Percentiles rank a stretch among this genome's conserved stretches.
These are phyloP conservation scores for Seira musarum DNA, from an alignment of 2,888 invertebrate species.

Conservation along the genomic window DNA sequence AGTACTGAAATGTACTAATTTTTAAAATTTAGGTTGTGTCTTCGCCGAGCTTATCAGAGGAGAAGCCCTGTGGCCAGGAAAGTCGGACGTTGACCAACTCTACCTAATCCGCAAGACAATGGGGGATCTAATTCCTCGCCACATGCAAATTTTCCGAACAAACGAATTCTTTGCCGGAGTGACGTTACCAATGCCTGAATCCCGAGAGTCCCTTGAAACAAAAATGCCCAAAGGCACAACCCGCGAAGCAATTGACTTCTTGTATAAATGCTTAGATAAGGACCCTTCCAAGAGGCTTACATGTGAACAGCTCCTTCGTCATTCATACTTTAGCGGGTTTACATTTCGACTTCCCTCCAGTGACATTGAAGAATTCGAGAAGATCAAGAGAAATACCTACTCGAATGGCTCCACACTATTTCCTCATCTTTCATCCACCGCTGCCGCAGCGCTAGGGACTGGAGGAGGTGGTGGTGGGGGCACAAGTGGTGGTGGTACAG, in stretches of 20 bases:
- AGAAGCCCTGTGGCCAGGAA: conserved; percentile 98
- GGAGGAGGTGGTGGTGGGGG: conserved; percentile 54
- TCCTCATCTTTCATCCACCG: conserved; percentile 79
- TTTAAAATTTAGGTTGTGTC: conserved; percentile 80
- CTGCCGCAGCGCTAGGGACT: conserved; percentile 68
- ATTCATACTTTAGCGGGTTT: conserved; percentile 93
- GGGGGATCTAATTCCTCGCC: conserved; percentile 93
- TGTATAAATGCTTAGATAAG: conserved; percentile 95
- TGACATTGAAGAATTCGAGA: conserved; percentile 79
- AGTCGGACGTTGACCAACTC: conserved; percentile 98
- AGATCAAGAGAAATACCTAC: conserved; percentile 75
- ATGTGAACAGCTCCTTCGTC: conserved; percentile 90
- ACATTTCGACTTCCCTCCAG: conserved; percentile 83
- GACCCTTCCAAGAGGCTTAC: conserved; percentile 94
- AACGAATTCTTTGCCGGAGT: conserved; percentile 97
- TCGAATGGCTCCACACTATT: conserved; percentile 76
- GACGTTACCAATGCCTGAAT: conserved; percentile 91
- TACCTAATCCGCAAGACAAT: conserved; percentile 95
- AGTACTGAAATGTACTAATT: too few relatives aligned
- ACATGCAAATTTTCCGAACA: conserved; percentile 95
- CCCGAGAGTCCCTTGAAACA: conserved; percentile 86
- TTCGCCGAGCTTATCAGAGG: conserved; percentile 90
- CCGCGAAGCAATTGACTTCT: conserved; percentile 84
- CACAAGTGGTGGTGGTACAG: conserved; percentile 54
- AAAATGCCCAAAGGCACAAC: conserved; percentile 85